A percentile compares a stretch with the other conserved stretches of the same genome.
These are phyloP conservation scores for Embiotoca jacksoni DNA, from an alignment of 2,113 vertebrate genomes.

Conservation along the genomic window DNA sequence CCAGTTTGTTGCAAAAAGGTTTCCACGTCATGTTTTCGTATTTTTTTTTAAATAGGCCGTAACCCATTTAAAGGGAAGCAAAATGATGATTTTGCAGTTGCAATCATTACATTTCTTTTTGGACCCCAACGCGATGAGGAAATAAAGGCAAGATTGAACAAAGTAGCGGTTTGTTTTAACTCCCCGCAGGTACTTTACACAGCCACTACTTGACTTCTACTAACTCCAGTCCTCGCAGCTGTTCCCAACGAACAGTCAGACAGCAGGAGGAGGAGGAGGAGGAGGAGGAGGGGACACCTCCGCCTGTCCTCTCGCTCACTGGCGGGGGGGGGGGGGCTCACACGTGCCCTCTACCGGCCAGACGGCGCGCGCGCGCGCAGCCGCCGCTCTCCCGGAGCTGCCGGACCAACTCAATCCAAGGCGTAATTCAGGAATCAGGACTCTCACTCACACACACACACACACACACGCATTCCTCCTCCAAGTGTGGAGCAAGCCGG, in stretches of 20 bases:
- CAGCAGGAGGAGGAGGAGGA: not conserved
- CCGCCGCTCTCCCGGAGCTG: constrained; percentile 61
- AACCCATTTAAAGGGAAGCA: not conserved
- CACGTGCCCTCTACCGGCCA: constrained; percentile 78
- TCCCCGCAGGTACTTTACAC: not conserved
- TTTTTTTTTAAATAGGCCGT: no score
- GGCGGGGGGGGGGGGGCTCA: constrained; percentile 52
- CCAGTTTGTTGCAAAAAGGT: no score
- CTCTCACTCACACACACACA: constrained; percentile 76
- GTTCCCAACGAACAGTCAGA: constrained; percentile 20
- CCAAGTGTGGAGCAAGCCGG: constrained; percentile 73
- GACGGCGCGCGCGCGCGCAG: constrained; percentile 38
- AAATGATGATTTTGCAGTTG: no score
- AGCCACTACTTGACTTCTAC: not conserved
- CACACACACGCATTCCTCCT: constrained; percentile 70
- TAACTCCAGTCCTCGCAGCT: constrained; percentile 21
- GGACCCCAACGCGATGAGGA: not conserved
- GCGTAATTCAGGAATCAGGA: constrained; percentile 78
- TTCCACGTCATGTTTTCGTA: no score
- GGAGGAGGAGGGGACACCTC: constrained; percentile 42
- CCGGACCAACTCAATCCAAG: constrained; percentile 71
- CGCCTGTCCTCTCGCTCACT: constrained; percentile 15
- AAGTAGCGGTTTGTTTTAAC: not conserved
- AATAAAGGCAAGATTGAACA: not conserved
- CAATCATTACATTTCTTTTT: not conserved